phyloP scores from a whole-genome alignment of 2,797 vertebrate genomes.

The Falco berigora region DNA sequence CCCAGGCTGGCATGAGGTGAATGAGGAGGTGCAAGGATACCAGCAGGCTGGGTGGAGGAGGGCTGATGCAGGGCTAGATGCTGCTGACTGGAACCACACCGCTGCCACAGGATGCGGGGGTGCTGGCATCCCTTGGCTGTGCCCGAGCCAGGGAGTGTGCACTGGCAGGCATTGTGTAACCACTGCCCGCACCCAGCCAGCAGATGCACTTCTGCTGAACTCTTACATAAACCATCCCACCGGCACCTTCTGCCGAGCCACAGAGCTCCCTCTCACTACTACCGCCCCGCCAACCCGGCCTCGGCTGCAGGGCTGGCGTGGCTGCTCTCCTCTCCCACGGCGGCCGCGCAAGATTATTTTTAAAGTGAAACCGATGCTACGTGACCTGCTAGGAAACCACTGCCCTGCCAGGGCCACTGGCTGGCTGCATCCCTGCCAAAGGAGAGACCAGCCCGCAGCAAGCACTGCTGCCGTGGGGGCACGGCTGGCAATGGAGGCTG shows the following conservation, averaged over 20 bases:
- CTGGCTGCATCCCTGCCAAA: background rate
- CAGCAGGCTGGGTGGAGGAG: background rate
- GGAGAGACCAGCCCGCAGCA: background rate
- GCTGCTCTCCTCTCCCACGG: background rate
- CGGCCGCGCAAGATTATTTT: rapidly evolving
- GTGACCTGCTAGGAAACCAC: background rate
- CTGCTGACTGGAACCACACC: rapidly evolving
- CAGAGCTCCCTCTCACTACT: constrained; percentile 23
- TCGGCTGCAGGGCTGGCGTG: background rate
- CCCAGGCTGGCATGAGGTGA: rapidly evolving
- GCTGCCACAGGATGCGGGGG: rapidly evolving
- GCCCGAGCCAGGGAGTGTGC: background rate
- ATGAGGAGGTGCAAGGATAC: background rate
- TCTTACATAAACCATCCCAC: background rate
- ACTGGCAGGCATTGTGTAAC: background rate
- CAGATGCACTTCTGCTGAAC: background rate
- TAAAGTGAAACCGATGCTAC: background rate
- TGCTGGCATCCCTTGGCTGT: background rate
- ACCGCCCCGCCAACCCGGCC: rapidly evolving
- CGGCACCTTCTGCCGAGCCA: background rate
- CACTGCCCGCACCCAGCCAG: background rate
- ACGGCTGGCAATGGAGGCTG: background rate
- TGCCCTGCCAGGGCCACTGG: background rate
- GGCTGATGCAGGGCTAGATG: background rate
- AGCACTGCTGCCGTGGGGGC: background rate